A percentile compares a stretch with the other conserved stretches of the same genome.
phyloP scores from a whole-genome alignment of 2,113 vertebrate genomes.

The Budorcas taxicolor region DNA sequence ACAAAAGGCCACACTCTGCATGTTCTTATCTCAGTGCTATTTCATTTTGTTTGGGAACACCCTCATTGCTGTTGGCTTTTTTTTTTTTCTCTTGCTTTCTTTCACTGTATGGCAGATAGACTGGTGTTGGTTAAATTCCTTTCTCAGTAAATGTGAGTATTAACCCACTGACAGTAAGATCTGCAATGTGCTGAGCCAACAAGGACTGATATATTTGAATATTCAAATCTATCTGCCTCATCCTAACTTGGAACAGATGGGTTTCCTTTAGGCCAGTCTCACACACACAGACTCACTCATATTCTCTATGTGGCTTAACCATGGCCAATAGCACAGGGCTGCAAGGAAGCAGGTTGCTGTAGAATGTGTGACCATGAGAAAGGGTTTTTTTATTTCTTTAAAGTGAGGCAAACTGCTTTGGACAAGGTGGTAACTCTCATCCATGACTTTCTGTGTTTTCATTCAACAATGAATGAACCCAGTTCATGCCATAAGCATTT shows the following conservation, averaged over 20 bases:
- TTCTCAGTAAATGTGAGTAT: neutral
- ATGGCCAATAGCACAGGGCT: neutral
- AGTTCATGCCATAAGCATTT: neutral
- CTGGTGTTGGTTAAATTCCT: neutral
- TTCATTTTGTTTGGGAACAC: neutral
- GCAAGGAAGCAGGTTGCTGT: neutral
- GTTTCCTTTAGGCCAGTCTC: neutral
- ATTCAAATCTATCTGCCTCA: neutral
- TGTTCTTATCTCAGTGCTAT: fast-evolving
- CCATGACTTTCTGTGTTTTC: neutral
- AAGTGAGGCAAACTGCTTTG: neutral
- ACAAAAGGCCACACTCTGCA: neutral
- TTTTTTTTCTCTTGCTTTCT: neutral
- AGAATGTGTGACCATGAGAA: neutral
- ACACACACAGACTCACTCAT: neutral
- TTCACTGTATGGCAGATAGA: neutral
- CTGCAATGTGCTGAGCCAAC: neutral
- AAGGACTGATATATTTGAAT: neutral
- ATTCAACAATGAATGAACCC: neutral
- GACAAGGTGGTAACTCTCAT: neutral
- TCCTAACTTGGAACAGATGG: neutral
- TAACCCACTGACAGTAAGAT: neutral
- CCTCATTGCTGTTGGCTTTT: neutral
- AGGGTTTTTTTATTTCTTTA: neutral
- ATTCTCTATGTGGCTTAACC: neutral